Conservation (phyloP, 2,888 invertebrate genomes). For the Ecliptopera silaceata region DNA sequence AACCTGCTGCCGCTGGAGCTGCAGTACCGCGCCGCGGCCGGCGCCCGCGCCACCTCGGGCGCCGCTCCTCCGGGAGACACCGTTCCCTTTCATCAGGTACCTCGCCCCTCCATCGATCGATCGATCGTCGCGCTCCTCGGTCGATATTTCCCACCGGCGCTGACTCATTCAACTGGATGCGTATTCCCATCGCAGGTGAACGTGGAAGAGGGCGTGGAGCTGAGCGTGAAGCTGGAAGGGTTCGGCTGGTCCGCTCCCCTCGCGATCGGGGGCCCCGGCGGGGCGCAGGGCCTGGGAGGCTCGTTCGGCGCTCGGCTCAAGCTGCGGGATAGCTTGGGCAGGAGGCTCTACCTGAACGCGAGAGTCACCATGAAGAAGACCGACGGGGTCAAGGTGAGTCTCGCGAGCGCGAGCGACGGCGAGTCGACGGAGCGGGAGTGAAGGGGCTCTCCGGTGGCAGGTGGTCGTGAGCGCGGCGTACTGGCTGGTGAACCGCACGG, state of each 20-base stretch:
- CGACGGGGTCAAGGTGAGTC: constrained; percentile 77
- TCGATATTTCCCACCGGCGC: not conserved
- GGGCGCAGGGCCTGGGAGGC: constrained; percentile 78
- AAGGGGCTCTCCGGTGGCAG: constrained; percentile 64
- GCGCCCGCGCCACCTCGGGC: constrained; percentile 54
- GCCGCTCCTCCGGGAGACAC: constrained; percentile 66
- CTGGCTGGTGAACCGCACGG: constrained; percentile 98
- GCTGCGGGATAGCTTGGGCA: constrained; percentile 87
- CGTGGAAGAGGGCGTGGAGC: constrained; percentile 87
- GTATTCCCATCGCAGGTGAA: constrained; percentile 79
- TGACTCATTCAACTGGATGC: no score
- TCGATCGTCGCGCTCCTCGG: no score
- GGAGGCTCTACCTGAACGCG: constrained; percentile 90
- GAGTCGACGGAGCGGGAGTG: not conserved
- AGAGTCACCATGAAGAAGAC: constrained; percentile 73
- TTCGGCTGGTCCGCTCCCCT: constrained; percentile 89
- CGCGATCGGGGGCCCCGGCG: constrained; percentile 70
- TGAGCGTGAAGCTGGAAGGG: constrained; percentile 92
- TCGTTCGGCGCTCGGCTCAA: constrained; percentile 87
- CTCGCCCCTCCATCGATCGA: no score
- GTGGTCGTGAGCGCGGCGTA: constrained; percentile 92
- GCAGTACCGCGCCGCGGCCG: constrained; percentile 76
- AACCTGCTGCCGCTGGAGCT: constrained; percentile 95
- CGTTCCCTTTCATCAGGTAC: constrained; percentile 67
- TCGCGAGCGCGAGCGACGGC: not conserved